Conservation (phyloP, 2,888 invertebrate genomes). For the Mimas tiliae region DNA sequence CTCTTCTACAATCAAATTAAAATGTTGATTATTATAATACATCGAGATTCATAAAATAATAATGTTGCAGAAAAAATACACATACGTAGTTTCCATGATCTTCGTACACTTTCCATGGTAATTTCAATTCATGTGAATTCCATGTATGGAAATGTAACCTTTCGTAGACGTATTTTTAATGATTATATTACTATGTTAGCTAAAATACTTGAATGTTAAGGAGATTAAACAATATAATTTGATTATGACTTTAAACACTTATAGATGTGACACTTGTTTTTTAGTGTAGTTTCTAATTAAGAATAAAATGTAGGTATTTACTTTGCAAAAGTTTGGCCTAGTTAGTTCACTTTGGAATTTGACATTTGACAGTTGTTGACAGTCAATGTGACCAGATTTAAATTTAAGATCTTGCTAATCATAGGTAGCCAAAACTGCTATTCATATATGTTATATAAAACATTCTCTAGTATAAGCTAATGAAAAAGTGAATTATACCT, state of each 20-base stretch:
- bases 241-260: background rate
- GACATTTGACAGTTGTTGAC: too few species aligned
- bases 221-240: background rate
- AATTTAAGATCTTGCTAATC: too few species aligned
- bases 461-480: too few species aligned
- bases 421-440: too few species aligned
- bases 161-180: conserved; percentile 34
- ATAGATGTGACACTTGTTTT: background rate
- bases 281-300: too few species aligned
- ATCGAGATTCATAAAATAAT: background rate
- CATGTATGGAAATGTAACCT: conserved; percentile 54
- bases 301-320: too few species aligned
- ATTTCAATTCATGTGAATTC: conserved; percentile 46
- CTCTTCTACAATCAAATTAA: conserved; percentile 87
- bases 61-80: conserved; percentile 64
- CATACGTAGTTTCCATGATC: conserved; percentile 94
- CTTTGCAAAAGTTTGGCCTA: too few species aligned
- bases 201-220: background rate
- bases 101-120: conserved; percentile 84
- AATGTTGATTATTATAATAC: background rate
- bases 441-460: too few species aligned
- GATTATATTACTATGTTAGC: conserved; percentile 9
- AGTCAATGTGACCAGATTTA: too few species aligned
- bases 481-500: too few species aligned
- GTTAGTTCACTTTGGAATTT: too few species aligned